Conservation (phyloP, 2,888 invertebrate species). For the Selenia dentaria region DNA sequence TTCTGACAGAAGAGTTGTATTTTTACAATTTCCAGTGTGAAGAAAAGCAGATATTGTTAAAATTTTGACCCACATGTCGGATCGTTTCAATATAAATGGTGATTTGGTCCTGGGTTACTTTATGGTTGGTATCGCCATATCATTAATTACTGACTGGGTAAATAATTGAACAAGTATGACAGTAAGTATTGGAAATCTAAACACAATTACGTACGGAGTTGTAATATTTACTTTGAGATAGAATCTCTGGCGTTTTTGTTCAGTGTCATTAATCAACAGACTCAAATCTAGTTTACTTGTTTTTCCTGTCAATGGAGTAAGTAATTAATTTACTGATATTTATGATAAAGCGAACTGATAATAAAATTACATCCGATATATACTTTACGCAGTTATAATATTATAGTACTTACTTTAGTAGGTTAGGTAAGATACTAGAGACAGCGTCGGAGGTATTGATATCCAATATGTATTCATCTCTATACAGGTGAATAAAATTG, state of each 20-base stretch:
- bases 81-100: not conserved
- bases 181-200: slow-evolving; percentile 4
- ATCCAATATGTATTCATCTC: too few species aligned
- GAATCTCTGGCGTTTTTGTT: not conserved
- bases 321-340: not conserved
- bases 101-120: too few species aligned
- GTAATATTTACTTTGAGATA: not conserved
- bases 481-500: too few species aligned
- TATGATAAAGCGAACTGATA: slow-evolving; percentile 1
- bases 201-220: not conserved
- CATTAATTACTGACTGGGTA: too few species aligned
- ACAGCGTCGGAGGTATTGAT: too few species aligned
- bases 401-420: too few species aligned
- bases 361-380: too few species aligned
- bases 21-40: slow-evolving; percentile 10
- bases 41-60: not conserved
- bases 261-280: not conserved
- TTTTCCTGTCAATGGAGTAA: not conserved
- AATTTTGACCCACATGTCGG: slow-evolving; percentile 31
- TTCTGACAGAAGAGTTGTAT: not conserved
- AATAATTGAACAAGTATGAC: slow-evolving; percentile 4
- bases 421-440: too few species aligned
- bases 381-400: too few species aligned
- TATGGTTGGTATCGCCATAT: not conserved
- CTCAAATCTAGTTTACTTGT: not conserved